Evolutionary conservation across 2,113 vertebrate species (phyloP), one percentile per base, ranked within the genome.

Genomic region (Paramisgurnus dabryanus): DNA sequence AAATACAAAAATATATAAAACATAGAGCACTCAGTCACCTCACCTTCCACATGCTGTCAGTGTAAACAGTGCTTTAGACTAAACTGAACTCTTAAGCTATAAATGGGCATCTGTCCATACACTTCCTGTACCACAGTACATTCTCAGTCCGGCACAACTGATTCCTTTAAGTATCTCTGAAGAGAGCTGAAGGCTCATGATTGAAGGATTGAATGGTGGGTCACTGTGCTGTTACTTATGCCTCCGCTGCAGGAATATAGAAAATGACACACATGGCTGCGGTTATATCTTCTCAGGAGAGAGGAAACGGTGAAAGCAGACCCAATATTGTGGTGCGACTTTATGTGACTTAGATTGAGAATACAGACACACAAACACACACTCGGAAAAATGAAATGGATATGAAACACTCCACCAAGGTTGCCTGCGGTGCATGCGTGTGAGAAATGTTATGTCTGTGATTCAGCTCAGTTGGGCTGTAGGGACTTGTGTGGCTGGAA

Each of bases 221-320:
- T 80, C 84, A 83, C 81, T 74, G 58, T 78, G 76, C 85, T 85
- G 82, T 93, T 92, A 88, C 92, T 91, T 88, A 89, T 90, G 85
- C 82, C 69, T 79, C 78, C 78, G 87, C 75, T 86, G 67, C 70
- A 85, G 86, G 89, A 86, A 91, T 89, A 90, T 90, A 89, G 91
- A 85, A 90, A 83, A 74, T 79, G 53, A 85, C 80, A 84, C 69
- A 75, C 87, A 65, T 63, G 61, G 76, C 77, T 79, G 81, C 27
- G 27, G 17, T 76, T 67, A 88, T 88, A 85, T 87, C 61, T 77
- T 79, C 45, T 86, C 75, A 85, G 83, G 76, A 80, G 68, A 80
- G 39, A 60, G 41, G 71, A 75, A 72, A 70, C 70, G 80, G 76
- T 79, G 55, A 86, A 85, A 74, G 82, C 70, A 41, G 45, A 55